Percentiles rank a stretch among this genome's conserved stretches.
Conservation (phyloP, 2,113 vertebrate genomes). For the Bostrychus sinensis region DNA sequence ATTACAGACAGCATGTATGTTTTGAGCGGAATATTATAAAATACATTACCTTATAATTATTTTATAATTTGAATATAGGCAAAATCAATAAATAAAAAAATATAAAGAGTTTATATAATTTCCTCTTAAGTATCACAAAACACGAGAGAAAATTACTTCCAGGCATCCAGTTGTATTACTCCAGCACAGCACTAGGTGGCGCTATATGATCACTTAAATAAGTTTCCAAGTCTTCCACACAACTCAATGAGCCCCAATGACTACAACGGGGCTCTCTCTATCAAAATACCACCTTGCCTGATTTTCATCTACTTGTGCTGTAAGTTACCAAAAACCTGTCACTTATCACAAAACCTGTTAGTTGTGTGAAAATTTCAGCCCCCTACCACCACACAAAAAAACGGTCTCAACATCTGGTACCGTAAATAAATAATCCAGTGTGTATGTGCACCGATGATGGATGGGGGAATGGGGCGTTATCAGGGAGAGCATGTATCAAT, state of each 20-base stretch:
- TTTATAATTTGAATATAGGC: too few relatives aligned
- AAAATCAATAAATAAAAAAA: too few relatives aligned
- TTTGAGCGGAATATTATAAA: too few relatives aligned
- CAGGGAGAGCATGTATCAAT: conserved; percentile 85
- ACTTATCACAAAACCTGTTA: conserved; percentile 74
- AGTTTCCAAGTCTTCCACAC: conserved; percentile 42
- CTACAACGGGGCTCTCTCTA: conserved; percentile 31
- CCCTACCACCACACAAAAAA: conserved; percentile 54
- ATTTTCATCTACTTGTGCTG: conserved; percentile 64
- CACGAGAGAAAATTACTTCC: background rate
- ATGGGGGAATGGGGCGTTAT: conserved; percentile 83
- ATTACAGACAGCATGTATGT: too few relatives aligned
- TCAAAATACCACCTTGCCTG: conserved; percentile 44
- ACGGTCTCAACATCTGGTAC: conserved; percentile 69
- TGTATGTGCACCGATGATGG: conserved; percentile 75
- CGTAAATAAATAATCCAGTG: conserved; percentile 76
- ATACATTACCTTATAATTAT: too few relatives aligned
- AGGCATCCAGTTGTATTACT: conserved; percentile 61
- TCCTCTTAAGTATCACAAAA: background rate
- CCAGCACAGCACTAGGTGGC: conserved; percentile 73
- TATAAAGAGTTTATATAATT: background rate
- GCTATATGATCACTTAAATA: conserved; percentile 77
- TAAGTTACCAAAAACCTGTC: conserved; percentile 73
- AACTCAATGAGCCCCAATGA: conserved; percentile 35
- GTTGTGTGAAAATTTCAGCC: conserved; percentile 64